Evolutionary conservation across 2,888 invertebrate species (phyloP), one percentile per base, ranked within the genome.

Genomic region (Chaitophorus viminalis): DNA sequence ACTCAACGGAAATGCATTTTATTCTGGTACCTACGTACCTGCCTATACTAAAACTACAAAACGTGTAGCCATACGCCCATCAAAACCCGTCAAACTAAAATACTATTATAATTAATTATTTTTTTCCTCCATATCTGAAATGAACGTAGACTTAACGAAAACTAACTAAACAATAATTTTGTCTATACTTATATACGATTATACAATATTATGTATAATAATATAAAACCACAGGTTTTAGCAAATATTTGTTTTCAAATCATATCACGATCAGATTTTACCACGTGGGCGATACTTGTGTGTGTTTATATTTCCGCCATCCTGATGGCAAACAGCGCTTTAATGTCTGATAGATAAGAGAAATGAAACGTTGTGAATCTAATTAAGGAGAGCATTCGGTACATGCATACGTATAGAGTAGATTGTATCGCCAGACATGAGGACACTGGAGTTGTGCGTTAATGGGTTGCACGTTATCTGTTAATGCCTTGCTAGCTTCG

Each of bases 381-480:
- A 87, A 87, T 87, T 87, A 87, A 86, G 78, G 72, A 86, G 68
- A 86, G 68, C 72, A 72, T 79, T 87, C 70, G 65, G 74, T 81
- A n/a, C 68, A 39, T 81, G 14, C 39, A 29, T 52, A 75, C 81
- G n/a, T 52, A 68, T 29, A 75, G 75, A 79, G 74, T 46, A 81
- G 87, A 87, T 87, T 33, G 74, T 87, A 87, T 87, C 87, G 87
- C 81, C 87, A 75, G 81, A 81, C 87, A 87, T 81, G 87, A 87
- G 74, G 74, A 87, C 87, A 87, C 46, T 46, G 46, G 79, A 81
- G 72, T 25, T 74, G 81, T 81, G 81, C 81, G 79, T 87, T 87
- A 87, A 87, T 87, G 87, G 87, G 87, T 87, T 81, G 75, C 87
- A 87, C 87, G 87, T 87, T 87, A 87, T 87, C 87, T 81, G 87